Evolutionary conservation across 1,140 invertebrate genomes (phyloP), one percentile per base, ranked within the genome.

Genomic region (Pseudobourletiella spinata): DNA sequence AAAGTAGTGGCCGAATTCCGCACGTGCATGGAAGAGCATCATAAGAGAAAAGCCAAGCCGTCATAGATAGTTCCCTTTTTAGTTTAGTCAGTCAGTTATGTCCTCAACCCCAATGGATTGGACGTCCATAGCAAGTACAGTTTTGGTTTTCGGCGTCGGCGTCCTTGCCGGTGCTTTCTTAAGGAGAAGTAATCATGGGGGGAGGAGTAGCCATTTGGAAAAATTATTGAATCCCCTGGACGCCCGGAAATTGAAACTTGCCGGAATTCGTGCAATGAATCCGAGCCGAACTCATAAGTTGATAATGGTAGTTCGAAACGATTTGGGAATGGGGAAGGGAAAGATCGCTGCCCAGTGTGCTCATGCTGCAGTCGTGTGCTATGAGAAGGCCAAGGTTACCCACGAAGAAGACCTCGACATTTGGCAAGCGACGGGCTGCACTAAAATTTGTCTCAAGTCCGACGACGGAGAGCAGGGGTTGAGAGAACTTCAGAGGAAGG

Each of bases 241-340:
- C 6, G 51, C 22, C 14, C 15, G 51, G 11, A 54, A 54, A 18
- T 6, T 28, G 16, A 32, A 55, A 18, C 44, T 66, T 22, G 44
- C 64, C 3, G 43, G 48, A 2, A 35, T 68, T n/a, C 28, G 57
- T 58, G 59, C 59, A 15, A 15, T 32, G 43, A 32, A 60, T 11
- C 46, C 54, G 30, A 59, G 54, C 8, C n/a, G 73, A 35, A 76
- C 76, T 68, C 73, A 72, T 61, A 93, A 92, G 79, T 76, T 96
- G 74, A 86, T 94, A 1, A 74, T 97, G 48, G 85, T 94, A 24
- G 86, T 95, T 2, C 79, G 91, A 72, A 90, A 83, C 72, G 92
- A 97, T 74, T 77, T 97, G 0, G 88, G 89, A 74, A 96, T 97
- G 92, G 84, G 87, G 20, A 95, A 92, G 81, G 93, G 93, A 16